Conservation (phyloP, 30 jellyfish, hydroid and myxozoan genomes). For the Cassiopea andromeda region DNA sequence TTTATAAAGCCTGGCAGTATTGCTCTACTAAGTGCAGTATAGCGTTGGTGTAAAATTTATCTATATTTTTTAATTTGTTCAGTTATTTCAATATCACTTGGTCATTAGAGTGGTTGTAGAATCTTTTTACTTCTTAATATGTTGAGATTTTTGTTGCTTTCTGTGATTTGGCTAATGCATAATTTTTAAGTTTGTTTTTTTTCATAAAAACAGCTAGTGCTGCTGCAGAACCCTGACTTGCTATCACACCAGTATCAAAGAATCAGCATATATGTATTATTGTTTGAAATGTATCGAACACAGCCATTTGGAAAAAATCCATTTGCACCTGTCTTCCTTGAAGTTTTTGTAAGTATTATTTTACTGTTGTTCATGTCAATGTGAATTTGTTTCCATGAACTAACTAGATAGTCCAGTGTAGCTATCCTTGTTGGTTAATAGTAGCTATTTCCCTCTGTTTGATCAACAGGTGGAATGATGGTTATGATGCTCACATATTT, state of each 20-base stretch:
- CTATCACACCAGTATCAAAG: constrained; percentile 88
- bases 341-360: constrained; percentile 59
- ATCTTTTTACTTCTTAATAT: too few relatives aligned
- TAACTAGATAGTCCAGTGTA: too few relatives aligned
- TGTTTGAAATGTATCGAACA: constrained; percentile 87
- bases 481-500: too few relatives aligned
- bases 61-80: too few relatives aligned
- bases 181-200: background rate
- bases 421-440: too few relatives aligned
- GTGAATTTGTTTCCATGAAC: background rate
- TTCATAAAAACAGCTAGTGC: constrained; percentile 62
- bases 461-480: too few relatives aligned
- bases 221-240: constrained; percentile 88
- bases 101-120: too few relatives aligned
- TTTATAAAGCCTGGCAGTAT: too few relatives aligned
- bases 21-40: too few relatives aligned
- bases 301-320: constrained; percentile 95
- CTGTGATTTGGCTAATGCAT: background rate
- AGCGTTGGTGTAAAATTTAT: too few relatives aligned
- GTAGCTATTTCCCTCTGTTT: too few relatives aligned
- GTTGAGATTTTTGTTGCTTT: background rate
- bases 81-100: too few relatives aligned
- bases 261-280: constrained; percentile 73
- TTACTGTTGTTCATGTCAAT: background rate
- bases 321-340: constrained; percentile 86